Evolutionary conservation across 2,888 invertebrate genomes (phyloP).

Genomic region (Mimas tiliae): DNA sequence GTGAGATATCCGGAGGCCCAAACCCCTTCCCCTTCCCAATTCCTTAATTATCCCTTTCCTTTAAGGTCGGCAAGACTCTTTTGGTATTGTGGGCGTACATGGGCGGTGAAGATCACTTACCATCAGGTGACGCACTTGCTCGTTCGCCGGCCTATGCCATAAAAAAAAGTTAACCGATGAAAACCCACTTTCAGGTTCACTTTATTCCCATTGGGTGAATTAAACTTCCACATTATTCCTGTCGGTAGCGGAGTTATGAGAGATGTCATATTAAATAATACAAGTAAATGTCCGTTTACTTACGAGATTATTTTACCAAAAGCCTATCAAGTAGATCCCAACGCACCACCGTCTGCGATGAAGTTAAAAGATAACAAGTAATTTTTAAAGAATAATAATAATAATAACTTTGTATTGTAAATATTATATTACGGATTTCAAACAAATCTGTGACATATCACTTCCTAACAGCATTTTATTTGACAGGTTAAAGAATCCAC

Average conservation of each 20-base stretch:
- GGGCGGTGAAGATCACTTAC: too few relatives aligned
- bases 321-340: conserved; percentile 54
- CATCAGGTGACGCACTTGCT: too few relatives aligned
- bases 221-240: conserved; percentile 85
- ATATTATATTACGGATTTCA: too few relatives aligned
- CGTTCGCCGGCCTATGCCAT: too few relatives aligned
- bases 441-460: too few relatives aligned
- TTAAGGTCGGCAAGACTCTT: too few relatives aligned
- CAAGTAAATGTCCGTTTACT: conserved; percentile 84
- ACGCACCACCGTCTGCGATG: conserved; percentile 35
- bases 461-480: not conserved
- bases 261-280: conserved; percentile 84
- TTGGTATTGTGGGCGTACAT: too few relatives aligned
- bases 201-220: conserved; percentile 82
- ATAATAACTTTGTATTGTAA: not conserved
- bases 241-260: conserved; percentile 79
- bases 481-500: conserved; percentile 67
- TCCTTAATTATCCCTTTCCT: too few relatives aligned
- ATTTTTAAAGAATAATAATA: conserved; percentile 30
- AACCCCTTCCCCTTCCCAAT: too few relatives aligned
- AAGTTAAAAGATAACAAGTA: conserved; percentile 67
- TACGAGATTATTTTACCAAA: conserved; percentile 73
- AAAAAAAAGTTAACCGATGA: too few relatives aligned
- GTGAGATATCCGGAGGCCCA: too few relatives aligned
- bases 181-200: conserved; percentile 74